Conservation (phyloP, 2,113 vertebrate species). For the Cygnus buccinator region DNA sequence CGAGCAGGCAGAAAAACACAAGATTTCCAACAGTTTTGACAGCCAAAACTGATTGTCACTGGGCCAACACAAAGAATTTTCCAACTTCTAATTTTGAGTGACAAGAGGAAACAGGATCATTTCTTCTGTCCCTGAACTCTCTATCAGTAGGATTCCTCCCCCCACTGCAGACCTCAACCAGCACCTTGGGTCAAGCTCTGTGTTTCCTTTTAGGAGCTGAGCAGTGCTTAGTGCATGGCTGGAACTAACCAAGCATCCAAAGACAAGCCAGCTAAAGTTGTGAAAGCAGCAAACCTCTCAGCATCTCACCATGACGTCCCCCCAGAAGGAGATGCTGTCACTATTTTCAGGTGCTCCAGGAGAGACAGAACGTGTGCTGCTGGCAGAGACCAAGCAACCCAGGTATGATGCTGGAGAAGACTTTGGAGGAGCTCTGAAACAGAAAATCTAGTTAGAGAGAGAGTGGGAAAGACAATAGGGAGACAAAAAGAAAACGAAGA, state of each 20-base stretch:
- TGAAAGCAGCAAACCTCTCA: not conserved
- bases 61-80: not conserved
- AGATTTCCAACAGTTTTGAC: not conserved
- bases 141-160: not conserved
- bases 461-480: not conserved
- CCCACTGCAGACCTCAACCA: not conserved
- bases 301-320: not conserved
- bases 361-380: rapidly evolving
- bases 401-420: not conserved
- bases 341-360: not conserved
- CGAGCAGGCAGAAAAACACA: not conserved
- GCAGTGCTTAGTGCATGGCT: not conserved
- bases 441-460: not conserved
- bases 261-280: not conserved
- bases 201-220: not conserved
- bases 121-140: not conserved
- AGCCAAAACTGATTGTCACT: not conserved
- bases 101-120: not conserved
- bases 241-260: not conserved
- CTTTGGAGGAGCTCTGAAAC: not conserved
- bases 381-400: not conserved
- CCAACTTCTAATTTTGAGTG: not conserved
- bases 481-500: not conserved
- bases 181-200: not conserved
- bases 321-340: no score